Percentiles rank a stretch among this genome's conserved stretches.
These are phyloP conservation scores for Petrocephalus schoutedeni DNA, from an alignment of 2,797 vertebrate species.

Conservation along the genomic window DNA sequence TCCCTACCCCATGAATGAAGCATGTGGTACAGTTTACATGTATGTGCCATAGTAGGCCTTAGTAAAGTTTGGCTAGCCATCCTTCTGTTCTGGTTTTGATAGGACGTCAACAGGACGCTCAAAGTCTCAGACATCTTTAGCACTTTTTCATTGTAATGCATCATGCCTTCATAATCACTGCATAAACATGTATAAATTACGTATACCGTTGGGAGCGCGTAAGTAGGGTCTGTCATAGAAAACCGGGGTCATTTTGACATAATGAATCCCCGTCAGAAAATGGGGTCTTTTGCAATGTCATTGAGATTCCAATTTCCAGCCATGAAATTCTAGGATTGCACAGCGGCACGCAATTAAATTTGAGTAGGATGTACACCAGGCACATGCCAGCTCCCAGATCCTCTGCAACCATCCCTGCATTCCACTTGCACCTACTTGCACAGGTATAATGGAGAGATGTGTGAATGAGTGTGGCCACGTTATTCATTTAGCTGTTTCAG, in stretches of 20 bases:
- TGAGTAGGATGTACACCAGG: neutral
- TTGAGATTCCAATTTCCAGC: constrained; percentile 1
- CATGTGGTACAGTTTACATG: neutral
- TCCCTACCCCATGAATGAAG: neutral
- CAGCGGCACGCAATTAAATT: neutral
- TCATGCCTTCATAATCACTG: constrained; percentile 1
- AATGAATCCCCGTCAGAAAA: neutral
- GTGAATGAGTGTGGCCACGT: neutral
- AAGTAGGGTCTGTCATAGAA: neutral
- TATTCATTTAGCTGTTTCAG: neutral
- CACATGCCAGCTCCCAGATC: neutral
- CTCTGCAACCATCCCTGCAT: neutral
- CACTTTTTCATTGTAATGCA: neutral
- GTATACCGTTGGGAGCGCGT: neutral
- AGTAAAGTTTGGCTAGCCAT: neutral
- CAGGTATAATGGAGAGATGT: neutral
- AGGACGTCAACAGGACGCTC: neutral
- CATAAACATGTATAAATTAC: constrained; percentile 11
- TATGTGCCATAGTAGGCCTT: neutral
- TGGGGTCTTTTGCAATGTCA: neutral
- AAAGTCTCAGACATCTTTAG: neutral
- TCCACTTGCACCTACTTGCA: neutral
- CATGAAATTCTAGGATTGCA: neutral
- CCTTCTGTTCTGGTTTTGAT: neutral
- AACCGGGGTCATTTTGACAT: neutral